Conservation (phyloP, 2,113 vertebrate genomes). For the Apteryx owenii region DNA sequence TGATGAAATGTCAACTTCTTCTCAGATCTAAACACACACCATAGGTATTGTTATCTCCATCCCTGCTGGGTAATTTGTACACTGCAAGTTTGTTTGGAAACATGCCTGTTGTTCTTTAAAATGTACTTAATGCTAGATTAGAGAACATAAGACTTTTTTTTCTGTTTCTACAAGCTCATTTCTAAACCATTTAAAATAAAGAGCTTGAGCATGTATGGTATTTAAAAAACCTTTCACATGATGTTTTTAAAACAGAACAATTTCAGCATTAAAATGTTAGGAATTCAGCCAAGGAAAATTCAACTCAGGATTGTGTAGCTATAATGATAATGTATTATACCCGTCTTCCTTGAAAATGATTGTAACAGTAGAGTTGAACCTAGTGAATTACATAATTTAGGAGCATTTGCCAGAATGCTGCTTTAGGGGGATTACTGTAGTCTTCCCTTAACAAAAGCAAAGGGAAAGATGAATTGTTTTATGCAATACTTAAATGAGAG, state of each 20-base stretch:
- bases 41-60: slow-evolving; percentile 67
- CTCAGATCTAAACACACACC: slow-evolving; percentile 46
- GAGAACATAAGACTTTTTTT: slow-evolving; percentile 20
- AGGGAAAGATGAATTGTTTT: slow-evolving; percentile 51
- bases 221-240: slow-evolving; percentile 77
- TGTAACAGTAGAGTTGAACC: slow-evolving; percentile 72
- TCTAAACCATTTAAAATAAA: slow-evolving; percentile 79
- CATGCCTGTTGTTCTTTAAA: slow-evolving; percentile 76
- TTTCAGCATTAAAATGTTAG: slow-evolving; percentile 79
- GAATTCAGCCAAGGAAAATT: slow-evolving; percentile 78
- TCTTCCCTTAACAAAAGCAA: slow-evolving; percentile 70
- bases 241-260: slow-evolving; percentile 80
- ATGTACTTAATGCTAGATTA: slow-evolving; percentile 75
- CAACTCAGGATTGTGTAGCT: slow-evolving; percentile 64
- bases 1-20: slow-evolving; percentile 69
- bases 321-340: slow-evolving; percentile 75
- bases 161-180: slow-evolving; percentile 69
- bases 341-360: slow-evolving; percentile 70
- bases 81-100: slow-evolving; percentile 77
- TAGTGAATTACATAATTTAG: slow-evolving; percentile 75
- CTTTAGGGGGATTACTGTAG: slow-evolving; percentile 61
- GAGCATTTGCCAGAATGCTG: slow-evolving; percentile 63
- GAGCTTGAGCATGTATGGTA: slow-evolving; percentile 65
- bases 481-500: slow-evolving; percentile 57
- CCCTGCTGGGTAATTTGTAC: slow-evolving; percentile 76